These are phyloP conservation scores for Amphibalanus amphitrite DNA, from an alignment of 1,140 invertebrate species.

Conservation along the genomic window DNA sequence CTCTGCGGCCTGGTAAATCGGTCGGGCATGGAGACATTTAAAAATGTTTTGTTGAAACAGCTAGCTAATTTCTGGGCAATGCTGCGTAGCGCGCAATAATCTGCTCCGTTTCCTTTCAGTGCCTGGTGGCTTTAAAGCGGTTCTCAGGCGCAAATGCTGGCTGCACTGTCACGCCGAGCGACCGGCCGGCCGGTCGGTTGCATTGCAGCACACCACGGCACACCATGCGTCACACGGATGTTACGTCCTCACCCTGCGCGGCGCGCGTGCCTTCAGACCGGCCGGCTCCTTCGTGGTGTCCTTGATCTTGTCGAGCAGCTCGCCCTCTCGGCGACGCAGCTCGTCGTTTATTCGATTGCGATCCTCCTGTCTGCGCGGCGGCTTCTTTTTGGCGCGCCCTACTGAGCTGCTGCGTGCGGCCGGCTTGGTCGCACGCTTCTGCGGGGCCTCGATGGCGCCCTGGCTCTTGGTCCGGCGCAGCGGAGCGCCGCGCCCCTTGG, in stretches of 20 bases:
- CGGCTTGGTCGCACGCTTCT: neutral
- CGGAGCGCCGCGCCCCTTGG: conserved; percentile 10
- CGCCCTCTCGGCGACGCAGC: conserved; percentile 20
- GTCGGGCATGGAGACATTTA: too few relatives aligned
- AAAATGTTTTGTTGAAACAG: too few relatives aligned
- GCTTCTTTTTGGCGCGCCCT: neutral
- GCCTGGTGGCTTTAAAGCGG: too few relatives aligned
- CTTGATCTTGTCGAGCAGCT: conserved; percentile 19
- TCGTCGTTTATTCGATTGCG: conserved; percentile 20
- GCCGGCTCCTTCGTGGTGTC: conserved; percentile 17
- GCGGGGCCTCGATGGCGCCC: neutral
- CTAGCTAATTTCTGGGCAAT: too few relatives aligned
- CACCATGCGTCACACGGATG: neutral
- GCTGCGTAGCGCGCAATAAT: too few relatives aligned
- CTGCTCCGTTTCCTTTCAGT: too few relatives aligned
- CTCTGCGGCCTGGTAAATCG: too few relatives aligned
- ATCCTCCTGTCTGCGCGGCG: conserved; percentile 16
- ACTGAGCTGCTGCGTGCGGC: neutral
- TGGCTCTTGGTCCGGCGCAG: conserved; percentile 12
- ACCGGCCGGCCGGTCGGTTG: too few relatives aligned
- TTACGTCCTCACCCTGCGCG: neutral
- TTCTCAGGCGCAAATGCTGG: too few relatives aligned
- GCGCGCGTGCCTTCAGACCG: conserved; percentile 6
- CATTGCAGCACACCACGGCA: neutral
- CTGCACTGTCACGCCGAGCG: too few relatives aligned